Evolutionary conservation across 2,797 vertebrate genomes (phyloP), one percentile per base, ranked within the genome.

Genomic region (Benthosema pterotum): DNA sequence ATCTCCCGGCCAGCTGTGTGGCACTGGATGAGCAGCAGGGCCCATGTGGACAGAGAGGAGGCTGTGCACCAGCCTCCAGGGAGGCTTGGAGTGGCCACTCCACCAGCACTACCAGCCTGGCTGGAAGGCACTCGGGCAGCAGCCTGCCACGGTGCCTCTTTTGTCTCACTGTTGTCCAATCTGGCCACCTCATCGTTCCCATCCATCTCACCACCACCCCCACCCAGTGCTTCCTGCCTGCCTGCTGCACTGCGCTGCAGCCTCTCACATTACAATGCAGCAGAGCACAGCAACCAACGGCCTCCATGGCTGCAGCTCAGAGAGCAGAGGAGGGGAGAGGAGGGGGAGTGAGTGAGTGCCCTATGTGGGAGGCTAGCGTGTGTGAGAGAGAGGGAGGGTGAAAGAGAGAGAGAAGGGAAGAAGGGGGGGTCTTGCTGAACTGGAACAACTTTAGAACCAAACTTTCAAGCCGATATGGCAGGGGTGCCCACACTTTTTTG

Each of bases 151-250:
- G 65, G 71, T 50, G 78, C 71, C 75, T n/a, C n/a, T 87, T 58
- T 88, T 87, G 83, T 87, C 78, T 77, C 65, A 50, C 67, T 7
- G 67, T 83, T 7, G 67, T 83, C 83, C 83, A 88, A 88, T 83
- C 81, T 86, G 83, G 79, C 76, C 72, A 74, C 67, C 72, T 69
- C 78, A 71, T 84, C 68, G 67, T 63, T 71, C 61, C 75, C 74
- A 72, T 74, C 68, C 52, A 69, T 75, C 74, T 63, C n/a, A n/a
- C n/a, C n/a, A n/a, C n/a, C n/a, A n/a, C n/a, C n/a, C 59, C 74
- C 74, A 52, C 74, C 8, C 72, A 64, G 67, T 42, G 57, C 71
- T 71, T 77, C 76, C 79, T 61, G 53, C 18, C 45, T 76, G 78
- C 65, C 72, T 54, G 32, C 71, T 32, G 65, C 56, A 63, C 70